Percentiles rank a stretch among this genome's conserved stretches.
phyloP scores from a whole-genome alignment of 2,888 invertebrate species.

The Atrina japonica region DNA sequence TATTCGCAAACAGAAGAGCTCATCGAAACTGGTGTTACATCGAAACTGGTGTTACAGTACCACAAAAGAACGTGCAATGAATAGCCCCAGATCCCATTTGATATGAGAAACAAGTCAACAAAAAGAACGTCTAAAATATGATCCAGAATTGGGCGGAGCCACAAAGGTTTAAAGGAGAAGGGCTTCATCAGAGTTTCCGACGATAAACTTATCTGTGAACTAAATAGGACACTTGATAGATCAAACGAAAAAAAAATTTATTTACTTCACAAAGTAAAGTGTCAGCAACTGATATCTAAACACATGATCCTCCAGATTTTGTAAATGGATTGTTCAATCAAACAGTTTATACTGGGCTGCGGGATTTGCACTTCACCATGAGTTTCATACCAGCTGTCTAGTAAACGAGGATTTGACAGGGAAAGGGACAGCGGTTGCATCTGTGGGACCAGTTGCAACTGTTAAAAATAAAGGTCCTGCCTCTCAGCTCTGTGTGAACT shows the following conservation, averaged over 20 bases:
- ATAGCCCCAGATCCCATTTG: too few relatives aligned
- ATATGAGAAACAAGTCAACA: too few relatives aligned
- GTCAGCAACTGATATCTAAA: constrained; percentile 19
- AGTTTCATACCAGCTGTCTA: constrained; percentile 4
- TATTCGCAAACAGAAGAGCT: too few relatives aligned
- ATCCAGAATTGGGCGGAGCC: constrained; percentile 27
- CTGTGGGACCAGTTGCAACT: constrained; percentile 19
- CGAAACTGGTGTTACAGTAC: too few relatives aligned
- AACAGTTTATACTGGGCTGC: constrained; percentile 27
- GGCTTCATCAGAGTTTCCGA: constrained; percentile 30
- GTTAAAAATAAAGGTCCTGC: constrained; percentile 3
- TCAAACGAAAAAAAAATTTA: constrained; percentile 28
- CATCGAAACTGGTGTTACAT: too few relatives aligned
- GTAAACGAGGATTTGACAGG: constrained; percentile 2
- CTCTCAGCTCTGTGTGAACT: neutral
- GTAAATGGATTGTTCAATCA: constrained; percentile 33
- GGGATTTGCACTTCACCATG: constrained; percentile 21
- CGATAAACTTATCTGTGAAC: too few relatives aligned
- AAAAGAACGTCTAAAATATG: too few relatives aligned
- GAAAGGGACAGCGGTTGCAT: constrained; percentile 30
- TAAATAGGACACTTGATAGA: constrained; percentile 28
- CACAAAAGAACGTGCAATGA: too few relatives aligned
- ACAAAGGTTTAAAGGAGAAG: constrained; percentile 26
- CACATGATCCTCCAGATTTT: constrained; percentile 10
- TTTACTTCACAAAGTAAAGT: too few relatives aligned